Conservation (phyloP, 1,140 invertebrate genomes). For the Polyergus mexicanus region DNA sequence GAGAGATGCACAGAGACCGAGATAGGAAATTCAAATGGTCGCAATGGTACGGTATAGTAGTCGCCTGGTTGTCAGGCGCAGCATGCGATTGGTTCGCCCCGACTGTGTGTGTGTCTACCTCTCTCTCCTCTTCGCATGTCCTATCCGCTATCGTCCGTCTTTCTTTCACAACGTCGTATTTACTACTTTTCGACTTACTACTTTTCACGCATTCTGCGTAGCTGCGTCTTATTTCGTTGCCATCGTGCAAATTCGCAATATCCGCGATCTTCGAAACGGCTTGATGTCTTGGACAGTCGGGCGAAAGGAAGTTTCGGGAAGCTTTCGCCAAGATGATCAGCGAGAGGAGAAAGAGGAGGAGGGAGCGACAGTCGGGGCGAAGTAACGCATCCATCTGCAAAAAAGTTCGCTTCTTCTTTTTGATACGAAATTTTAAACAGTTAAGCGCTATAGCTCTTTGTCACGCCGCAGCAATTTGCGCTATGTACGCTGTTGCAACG, state of each 20-base stretch:
- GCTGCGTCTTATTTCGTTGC: conserved; percentile 34
- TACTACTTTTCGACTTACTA: conserved; percentile 62
- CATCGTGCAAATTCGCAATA: background rate
- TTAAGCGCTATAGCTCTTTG: background rate
- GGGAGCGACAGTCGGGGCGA: too few relatives aligned
- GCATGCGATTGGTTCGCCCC: conserved; percentile 81
- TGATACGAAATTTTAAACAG: background rate
- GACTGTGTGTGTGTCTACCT: conserved; percentile 67
- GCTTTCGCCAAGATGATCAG: background rate
- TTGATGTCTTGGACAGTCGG: conserved; percentile 20
- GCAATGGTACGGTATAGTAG: conserved; percentile 82
- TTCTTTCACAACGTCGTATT: conserved; percentile 68
- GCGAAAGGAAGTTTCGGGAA: conserved; percentile 6
- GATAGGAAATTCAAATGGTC: conserved; percentile 83
- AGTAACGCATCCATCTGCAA: background rate
- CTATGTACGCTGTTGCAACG: background rate
- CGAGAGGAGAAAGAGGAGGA: background rate
- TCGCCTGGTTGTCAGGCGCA: conserved; percentile 81
- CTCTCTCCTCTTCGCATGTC: conserved; percentile 51
- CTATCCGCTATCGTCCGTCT: conserved; percentile 47
- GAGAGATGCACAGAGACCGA: conserved; percentile 60
- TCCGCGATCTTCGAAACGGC: background rate
- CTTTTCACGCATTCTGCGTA: conserved; percentile 14
- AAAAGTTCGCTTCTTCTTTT: background rate
- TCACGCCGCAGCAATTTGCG: conserved; percentile 6